These are phyloP conservation scores for Sycophila texana DNA, from an alignment of 2,888 invertebrate genomes.

Conservation along the genomic window DNA sequence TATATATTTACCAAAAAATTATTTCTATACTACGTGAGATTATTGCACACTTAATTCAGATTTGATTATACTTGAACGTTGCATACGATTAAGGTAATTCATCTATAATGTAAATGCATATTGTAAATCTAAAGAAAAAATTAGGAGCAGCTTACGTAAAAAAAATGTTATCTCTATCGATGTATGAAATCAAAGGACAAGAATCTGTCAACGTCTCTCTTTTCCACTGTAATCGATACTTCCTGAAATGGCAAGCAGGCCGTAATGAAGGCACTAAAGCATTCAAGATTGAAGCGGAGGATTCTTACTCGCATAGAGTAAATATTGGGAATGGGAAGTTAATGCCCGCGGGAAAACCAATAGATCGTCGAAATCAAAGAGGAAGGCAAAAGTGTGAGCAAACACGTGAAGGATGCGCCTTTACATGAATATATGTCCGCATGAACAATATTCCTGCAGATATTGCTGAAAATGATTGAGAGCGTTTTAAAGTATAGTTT, in stretches of 20 bases:
- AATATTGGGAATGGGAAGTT: background rate
- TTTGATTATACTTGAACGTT: too few relatives aligned
- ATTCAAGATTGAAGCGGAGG: constrained; percentile 15
- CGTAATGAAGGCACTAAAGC: constrained; percentile 25
- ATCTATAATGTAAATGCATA: too few relatives aligned
- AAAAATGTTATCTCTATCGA: too few relatives aligned
- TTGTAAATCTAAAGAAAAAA: too few relatives aligned
- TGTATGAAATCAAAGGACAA: too few relatives aligned
- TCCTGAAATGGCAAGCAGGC: background rate
- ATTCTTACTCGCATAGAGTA: background rate
- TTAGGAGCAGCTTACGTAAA: too few relatives aligned
- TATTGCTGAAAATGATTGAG: background rate
- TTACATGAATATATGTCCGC: background rate
- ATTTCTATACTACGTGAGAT: too few relatives aligned
- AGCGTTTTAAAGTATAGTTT: background rate
- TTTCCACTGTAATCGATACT: background rate
- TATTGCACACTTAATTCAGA: too few relatives aligned
- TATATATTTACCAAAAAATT: too few relatives aligned
- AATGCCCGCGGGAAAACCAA: background rate
- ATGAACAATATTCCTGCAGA: background rate
- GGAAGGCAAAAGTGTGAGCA: background rate
- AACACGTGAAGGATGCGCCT: background rate
- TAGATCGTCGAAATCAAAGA: constrained; percentile 8
- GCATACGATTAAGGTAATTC: too few relatives aligned
- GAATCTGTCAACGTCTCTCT: too few relatives aligned